These are phyloP conservation scores for Macrosiphum euphorbiae DNA, from an alignment of 2,888 invertebrate genomes.

Conservation along the genomic window DNA sequence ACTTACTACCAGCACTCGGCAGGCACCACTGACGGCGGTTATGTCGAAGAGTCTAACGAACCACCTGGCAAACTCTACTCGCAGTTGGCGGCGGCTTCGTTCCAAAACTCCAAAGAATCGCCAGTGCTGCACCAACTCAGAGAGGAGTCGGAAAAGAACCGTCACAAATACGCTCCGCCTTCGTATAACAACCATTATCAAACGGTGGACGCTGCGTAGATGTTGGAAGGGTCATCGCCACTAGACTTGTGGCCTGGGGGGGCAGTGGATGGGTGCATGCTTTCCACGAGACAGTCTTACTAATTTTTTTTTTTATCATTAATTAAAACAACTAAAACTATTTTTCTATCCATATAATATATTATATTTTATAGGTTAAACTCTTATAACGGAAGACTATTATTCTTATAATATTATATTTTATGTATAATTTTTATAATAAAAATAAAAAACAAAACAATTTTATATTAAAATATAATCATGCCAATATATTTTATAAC, in stretches of 20 bases:
- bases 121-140: slow-evolving; percentile 70
- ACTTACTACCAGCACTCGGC: slow-evolving; percentile 40
- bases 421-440: neutral
- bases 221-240: neutral
- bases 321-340: neutral
- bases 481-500: neutral
- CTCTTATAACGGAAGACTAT: neutral
- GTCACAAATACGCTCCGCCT: slow-evolving; percentile 61
- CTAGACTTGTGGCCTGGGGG: neutral
- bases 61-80: slow-evolving; percentile 67
- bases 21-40: neutral
- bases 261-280: neutral
- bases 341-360: neutral
- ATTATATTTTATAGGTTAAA: neutral
- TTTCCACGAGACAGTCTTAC: neutral
- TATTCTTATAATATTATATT: neutral
- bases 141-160: slow-evolving; percentile 70
- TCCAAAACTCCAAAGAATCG: slow-evolving; percentile 71
- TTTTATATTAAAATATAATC: neutral
- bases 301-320: neutral
- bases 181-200: slow-evolving; percentile 33
- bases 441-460: neutral
- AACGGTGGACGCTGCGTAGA: slow-evolving; percentile 26
- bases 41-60: slow-evolving; percentile 35
- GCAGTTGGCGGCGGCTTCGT: slow-evolving; percentile 68